Conservation (phyloP, 2,797 vertebrate genomes). For the Coranthus polyacanthus region DNA sequence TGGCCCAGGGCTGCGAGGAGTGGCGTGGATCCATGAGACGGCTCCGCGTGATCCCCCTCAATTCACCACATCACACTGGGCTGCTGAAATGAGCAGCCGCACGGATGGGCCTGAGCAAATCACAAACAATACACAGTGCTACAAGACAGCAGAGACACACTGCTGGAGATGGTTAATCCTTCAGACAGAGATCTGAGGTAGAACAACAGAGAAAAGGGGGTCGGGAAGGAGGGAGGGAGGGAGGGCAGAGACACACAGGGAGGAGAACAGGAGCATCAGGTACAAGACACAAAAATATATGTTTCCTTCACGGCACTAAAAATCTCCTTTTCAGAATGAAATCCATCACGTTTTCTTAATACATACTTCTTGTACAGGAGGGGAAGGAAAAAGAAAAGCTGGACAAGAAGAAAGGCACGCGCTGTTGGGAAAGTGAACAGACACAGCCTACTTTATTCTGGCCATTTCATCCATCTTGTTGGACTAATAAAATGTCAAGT, state of each 20-base stretch:
- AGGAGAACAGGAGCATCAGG: constrained; percentile 66
- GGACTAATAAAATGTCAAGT: constrained; percentile 92
- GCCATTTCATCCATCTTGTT: constrained; percentile 94
- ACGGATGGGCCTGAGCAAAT: constrained; percentile 68
- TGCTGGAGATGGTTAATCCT: constrained; percentile 81
- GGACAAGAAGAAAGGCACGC: constrained; percentile 73
- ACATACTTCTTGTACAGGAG: constrained; percentile 70
- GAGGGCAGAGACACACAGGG: constrained; percentile 35
- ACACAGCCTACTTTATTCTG: constrained; percentile 91
- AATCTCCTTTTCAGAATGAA: constrained; percentile 67
- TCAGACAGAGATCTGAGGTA: constrained; percentile 74
- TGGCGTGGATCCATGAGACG: constrained; percentile 27
- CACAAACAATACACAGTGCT: constrained; percentile 74
- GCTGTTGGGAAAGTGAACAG: constrained; percentile 85
- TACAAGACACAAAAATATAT: constrained; percentile 67
- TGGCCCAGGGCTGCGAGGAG: constrained; percentile 65
- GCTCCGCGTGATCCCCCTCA: constrained; percentile 34
- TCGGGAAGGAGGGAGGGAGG: constrained; percentile 20
- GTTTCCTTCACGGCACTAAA: constrained; percentile 57
- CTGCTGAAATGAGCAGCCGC: constrained; percentile 72
- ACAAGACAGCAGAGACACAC: constrained; percentile 77
- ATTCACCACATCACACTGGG: constrained; percentile 67
- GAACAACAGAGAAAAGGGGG: constrained; percentile 50
- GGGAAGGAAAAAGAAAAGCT: constrained; percentile 47
- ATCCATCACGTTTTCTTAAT: constrained; percentile 79